These are phyloP conservation scores for Pterocles orientalis DNA, from an alignment of 2,113 vertebrate genomes.

Conservation along the genomic window DNA sequence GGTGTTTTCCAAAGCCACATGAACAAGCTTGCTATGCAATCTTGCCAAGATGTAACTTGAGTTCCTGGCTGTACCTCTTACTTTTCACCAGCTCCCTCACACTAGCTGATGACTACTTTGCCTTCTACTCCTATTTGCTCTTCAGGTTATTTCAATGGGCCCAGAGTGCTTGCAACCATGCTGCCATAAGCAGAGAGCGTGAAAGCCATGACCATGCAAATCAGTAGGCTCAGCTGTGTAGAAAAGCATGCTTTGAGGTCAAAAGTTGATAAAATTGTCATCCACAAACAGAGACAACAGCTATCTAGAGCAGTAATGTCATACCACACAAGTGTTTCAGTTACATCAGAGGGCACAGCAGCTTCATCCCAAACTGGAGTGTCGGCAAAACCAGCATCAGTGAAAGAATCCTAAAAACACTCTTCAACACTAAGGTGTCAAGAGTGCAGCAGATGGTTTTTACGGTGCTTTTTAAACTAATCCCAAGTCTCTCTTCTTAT, in stretches of 20 bases:
- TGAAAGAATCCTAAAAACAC: background rate
- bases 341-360: background rate
- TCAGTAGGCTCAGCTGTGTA: background rate
- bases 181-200: background rate
- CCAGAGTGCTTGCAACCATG: background rate
- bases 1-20: background rate
- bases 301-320: background rate
- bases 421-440: rapidly evolving
- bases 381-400: background rate
- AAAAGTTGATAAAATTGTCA: background rate
- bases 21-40: background rate
- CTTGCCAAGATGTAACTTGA: conserved; percentile 14
- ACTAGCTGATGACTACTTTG: background rate
- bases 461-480: background rate
- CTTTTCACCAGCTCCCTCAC: background rate
- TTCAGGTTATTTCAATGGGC: background rate
- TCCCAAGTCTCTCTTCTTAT: background rate
- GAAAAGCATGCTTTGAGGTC: background rate
- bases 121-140: background rate
- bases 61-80: background rate
- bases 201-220: rapidly evolving
- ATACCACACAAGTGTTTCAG: rapidly evolving
- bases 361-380: background rate
- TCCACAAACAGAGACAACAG: background rate
- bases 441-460: rapidly evolving